A percentile compares a stretch with the other conserved stretches of the same genome.
phyloP scores from a whole-genome alignment of 1,140 invertebrate genomes.

The Neodiprion lecontei region DNA sequence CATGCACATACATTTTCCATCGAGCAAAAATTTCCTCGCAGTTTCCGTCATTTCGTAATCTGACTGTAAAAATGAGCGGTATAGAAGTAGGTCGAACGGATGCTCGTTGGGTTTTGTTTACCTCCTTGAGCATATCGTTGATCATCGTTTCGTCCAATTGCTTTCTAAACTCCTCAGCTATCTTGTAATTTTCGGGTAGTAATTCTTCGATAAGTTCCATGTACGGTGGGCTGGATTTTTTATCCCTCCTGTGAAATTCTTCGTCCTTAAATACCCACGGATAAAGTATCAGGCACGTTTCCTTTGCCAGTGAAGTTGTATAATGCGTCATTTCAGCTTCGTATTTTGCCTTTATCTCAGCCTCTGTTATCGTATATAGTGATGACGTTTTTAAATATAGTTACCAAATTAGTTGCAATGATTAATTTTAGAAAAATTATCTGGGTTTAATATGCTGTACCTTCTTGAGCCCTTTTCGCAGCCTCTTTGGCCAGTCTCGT shows the following conservation, averaged over 20 bases:
- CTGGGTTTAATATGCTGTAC: conserved; percentile 23
- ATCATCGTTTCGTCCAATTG: conserved; percentile 47
- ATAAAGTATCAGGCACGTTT: conserved; percentile 54
- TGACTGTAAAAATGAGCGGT: conserved; percentile 33
- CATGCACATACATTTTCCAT: conserved; percentile 54
- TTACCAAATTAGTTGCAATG: too few relatives aligned
- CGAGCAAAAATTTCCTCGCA: conserved; percentile 44
- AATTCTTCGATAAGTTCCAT: conserved; percentile 52
- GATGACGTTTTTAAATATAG: neutral
- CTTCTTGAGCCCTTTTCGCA: conserved; percentile 50
- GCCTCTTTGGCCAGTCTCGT: conserved; percentile 49
- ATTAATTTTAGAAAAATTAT: too few relatives aligned
- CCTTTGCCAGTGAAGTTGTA: conserved; percentile 37
- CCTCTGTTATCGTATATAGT: conserved; percentile 35
- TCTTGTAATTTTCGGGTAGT: conserved; percentile 42
- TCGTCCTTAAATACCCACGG: conserved; percentile 59
- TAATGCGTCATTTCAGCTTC: conserved; percentile 53
- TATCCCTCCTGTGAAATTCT: conserved; percentile 53
- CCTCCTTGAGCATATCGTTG: conserved; percentile 47
- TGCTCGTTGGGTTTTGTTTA: conserved; percentile 24
- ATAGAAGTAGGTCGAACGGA: too few relatives aligned
- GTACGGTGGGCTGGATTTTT: conserved; percentile 51
- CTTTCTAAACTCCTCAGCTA: conserved; percentile 52
- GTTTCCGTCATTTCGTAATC: conserved; percentile 43
- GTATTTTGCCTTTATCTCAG: conserved; percentile 46